Base-by-base conservation (phyloP, 2,797 vertebrate genomes). In the Pempheris klunzingeri region DNA sequence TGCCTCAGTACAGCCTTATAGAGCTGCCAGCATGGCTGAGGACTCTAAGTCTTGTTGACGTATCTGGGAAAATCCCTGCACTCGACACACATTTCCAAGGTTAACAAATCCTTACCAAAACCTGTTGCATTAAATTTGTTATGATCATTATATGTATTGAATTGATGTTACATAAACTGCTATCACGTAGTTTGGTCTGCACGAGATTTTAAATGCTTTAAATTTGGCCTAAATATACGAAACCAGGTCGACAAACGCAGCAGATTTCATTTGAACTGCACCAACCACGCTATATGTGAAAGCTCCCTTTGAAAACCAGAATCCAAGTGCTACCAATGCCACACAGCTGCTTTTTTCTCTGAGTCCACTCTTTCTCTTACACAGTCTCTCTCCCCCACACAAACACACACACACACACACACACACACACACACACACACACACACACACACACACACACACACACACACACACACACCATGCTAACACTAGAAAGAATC, bases 401-500 rank as follows among this genome's bases (percentile, higher is more conserved):
- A 50, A 26, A 63, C 41, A 70, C 60, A 60, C 62, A 54, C 15
- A 43, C 38, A 14, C 58, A 55, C 49, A 57, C 69, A 59, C 22
- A 30, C 22, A 20, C 65, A 26, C 70, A 36, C 52, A 30, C 57
- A 30, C 43, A 24, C 44, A 39, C 64, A 50, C 61, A 54, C 70
- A 67, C 55, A 53, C 60, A 54, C 50, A 72, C 64, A 60, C 66
- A 50, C 34, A 63, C 41, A 70, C 60, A 60, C 62, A 54, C 15
- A 43, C 38, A 14, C 58, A 55, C 49, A 57, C 69, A 59, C 22
- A 30, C 22, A 20, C 65, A 26, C 70, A 36, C 52, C n/a, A 32
- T 0, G 12, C 32, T 53, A 14, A 36, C 60, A 61, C 50, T 63
- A 71, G 79, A 84, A 80, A 87, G 81, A 83, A 77, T 67, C 83